Base-by-base conservation (phyloP, 2,888 invertebrate species). In the Oxytorus armatus region DNA sequence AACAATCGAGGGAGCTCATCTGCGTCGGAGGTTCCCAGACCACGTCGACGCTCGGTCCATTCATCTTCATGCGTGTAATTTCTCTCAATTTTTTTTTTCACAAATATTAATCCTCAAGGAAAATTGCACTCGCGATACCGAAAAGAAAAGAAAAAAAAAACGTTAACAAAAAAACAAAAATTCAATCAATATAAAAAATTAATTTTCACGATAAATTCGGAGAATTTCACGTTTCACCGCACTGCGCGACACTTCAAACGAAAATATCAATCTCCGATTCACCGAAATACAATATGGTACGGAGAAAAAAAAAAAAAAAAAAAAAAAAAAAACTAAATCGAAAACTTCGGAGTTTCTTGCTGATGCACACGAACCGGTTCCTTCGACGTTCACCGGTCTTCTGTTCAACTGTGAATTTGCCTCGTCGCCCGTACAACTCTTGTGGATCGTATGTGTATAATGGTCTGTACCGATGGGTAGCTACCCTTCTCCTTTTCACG, bases 1-100 rank as follows among this genome's bases (percentile, higher is more conserved):
- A 97, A 88, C 95, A 95, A 91, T 96, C 96, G 92, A 96, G 92
- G 66, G 96, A 96, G 89, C 95, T 95, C 85, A 95, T 92, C 80
- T 94, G 91, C 55, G 92, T 88, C 76, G 91, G 86, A 18, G 90
- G 88, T 36, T 92, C 92, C 91, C 90, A 92, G 86, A 89, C 92
- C 87, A 86, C 90, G 84, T 88, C 92, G 88, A 87, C 91, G 90
- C 86, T 90, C 65, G 85, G 86, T 51, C 88, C 88, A 83, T 83
- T 90, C 91, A 91, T 91, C 77, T 77, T 87, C 77, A 78, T 82
- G 70, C 78, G 79, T n/a, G n/a, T 80, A 11, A 23, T 16, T 44
- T 39, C 63, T 61, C 74, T 33, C 65, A 70, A 82, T 76, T 55
- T 65, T 33, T 65, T 75, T 57, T 53, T 53, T 65, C 70, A 59